Evolutionary conservation across 1,140 invertebrate species (phyloP).

Genomic region (Proales similis): DNA sequence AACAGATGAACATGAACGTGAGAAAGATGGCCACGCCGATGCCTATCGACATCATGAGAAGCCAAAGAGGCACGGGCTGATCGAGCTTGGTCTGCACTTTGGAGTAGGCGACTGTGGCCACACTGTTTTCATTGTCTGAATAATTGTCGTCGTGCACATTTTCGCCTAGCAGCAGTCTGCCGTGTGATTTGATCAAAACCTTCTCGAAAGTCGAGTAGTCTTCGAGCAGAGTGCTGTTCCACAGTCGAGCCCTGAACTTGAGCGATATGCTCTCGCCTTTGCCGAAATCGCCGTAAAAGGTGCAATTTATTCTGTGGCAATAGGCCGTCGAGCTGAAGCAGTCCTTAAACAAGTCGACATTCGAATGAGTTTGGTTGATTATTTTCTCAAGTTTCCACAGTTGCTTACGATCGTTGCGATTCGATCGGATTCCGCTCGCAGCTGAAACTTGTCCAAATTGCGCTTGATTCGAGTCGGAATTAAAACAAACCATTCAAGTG

Average conservation of each 20-base stretch:
- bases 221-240: conserved; percentile 32
- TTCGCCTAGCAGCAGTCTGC: not conserved
- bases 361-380: not conserved
- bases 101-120: conserved; percentile 29
- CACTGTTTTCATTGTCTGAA: conserved; percentile 29
- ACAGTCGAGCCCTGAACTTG: conserved; percentile 27
- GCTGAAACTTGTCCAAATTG: not conserved
- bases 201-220: conserved; percentile 21
- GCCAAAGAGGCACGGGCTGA: not conserved
- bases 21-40: conserved; percentile 5
- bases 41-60: conserved; percentile 20
- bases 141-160: conserved; percentile 23
- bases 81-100: conserved; percentile 6
- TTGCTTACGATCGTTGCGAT: conserved; percentile 23
- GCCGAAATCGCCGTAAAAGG: conserved; percentile 30
- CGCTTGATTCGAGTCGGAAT: too few species aligned
- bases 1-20: conserved; percentile 10
- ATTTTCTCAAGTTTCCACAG: not conserved
- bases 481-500: too few species aligned
- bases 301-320: conserved; percentile 37
- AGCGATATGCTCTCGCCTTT: conserved; percentile 31
- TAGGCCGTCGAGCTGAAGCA: conserved; percentile 20
- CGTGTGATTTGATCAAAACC: conserved; percentile 33
- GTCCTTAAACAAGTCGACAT: conserved; percentile 1
- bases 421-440: too few species aligned